These are phyloP conservation scores for Argyresthia goedartella DNA, from an alignment of 2,888 invertebrate genomes.

Conservation along the genomic window DNA sequence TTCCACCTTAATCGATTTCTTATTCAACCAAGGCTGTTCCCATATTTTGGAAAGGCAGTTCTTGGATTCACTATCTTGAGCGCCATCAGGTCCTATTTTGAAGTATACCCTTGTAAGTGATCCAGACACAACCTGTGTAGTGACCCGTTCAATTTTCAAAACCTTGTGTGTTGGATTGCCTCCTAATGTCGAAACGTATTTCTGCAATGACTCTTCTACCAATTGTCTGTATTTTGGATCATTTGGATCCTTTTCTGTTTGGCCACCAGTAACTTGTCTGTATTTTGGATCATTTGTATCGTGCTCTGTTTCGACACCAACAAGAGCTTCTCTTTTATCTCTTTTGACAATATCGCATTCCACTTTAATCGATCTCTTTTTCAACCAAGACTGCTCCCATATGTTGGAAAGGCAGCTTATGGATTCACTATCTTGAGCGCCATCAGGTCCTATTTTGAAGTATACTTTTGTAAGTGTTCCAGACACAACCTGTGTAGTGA, in stretches of 20 bases:
- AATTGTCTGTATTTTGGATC: conserved; percentile 15
- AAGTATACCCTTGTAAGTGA: conserved; percentile 54
- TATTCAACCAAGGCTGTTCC: conserved; percentile 17
- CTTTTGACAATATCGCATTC: conserved; percentile 11
- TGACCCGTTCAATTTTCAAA: conserved; percentile 33
- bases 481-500: conserved; percentile 50
- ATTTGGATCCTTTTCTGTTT: conserved; percentile 16
- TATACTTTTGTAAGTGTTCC: conserved; percentile 34
- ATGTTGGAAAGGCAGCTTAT: conserved; percentile 3
- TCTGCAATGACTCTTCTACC: conserved; percentile 19
- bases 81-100: conserved; percentile 13
- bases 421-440: conserved; percentile 9
- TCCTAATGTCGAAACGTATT: conserved; percentile 14
- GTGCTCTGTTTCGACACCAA: conserved; percentile 3
- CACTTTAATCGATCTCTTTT: conserved; percentile 17
- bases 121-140: conserved; percentile 57
- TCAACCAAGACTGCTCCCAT: conserved; percentile 18
- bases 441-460: conserved; percentile 13
- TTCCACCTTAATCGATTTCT: conserved; percentile 16
- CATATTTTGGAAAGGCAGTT: conserved; percentile 7
- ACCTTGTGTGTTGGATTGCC: conserved; percentile 15
- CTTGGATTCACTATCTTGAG: conserved; percentile 10
- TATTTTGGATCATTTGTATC: too few relatives aligned
- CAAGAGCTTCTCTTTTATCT: conserved; percentile 1
- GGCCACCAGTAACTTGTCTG: too few relatives aligned